A percentile compares a stretch with the other conserved stretches of the same genome.
These are phyloP conservation scores for Brachynemurus nebulosus DNA, from an alignment of 2,888 invertebrate genomes.

Conservation along the genomic window DNA sequence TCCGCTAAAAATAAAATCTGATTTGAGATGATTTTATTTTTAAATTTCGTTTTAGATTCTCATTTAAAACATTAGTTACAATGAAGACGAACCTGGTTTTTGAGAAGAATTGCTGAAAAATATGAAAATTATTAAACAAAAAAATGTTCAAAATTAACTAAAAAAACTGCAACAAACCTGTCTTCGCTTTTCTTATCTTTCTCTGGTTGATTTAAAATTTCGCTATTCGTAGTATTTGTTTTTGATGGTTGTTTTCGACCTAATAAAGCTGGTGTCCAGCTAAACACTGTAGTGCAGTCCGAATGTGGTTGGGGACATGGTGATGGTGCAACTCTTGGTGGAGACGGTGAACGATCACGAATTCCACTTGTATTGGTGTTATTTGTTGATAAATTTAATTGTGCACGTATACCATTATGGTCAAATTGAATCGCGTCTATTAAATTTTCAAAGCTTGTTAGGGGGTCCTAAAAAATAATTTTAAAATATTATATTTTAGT, in stretches of 20 bases:
- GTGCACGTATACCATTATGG: too few species aligned
- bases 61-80: too few species aligned
- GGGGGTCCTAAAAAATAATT: constrained; percentile 10
- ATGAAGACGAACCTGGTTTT: too few species aligned
- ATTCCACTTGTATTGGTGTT: not conserved
- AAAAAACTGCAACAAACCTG: constrained; percentile 1
- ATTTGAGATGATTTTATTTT: too few species aligned
- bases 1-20: too few species aligned
- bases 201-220: constrained; percentile 4
- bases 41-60: too few species aligned
- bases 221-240: not conserved
- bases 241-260: constrained; percentile 4
- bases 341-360: constrained; percentile 10
- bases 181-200: constrained; percentile 9
- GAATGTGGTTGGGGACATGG: constrained; percentile 10
- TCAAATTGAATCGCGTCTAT: constrained; percentile 11
- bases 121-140: too few species aligned
- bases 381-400: too few species aligned
- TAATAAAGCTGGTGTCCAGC: constrained; percentile 14
- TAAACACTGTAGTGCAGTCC: constrained; percentile 9
- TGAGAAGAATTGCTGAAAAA: too few species aligned
- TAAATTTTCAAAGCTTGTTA: constrained; percentile 11
- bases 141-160: not conserved
- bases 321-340: constrained; percentile 10
- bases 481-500: too few species aligned